Evolutionary conservation across 2,113 vertebrate species (phyloP).

Genomic region (Galeopterus variegatus): DNA sequence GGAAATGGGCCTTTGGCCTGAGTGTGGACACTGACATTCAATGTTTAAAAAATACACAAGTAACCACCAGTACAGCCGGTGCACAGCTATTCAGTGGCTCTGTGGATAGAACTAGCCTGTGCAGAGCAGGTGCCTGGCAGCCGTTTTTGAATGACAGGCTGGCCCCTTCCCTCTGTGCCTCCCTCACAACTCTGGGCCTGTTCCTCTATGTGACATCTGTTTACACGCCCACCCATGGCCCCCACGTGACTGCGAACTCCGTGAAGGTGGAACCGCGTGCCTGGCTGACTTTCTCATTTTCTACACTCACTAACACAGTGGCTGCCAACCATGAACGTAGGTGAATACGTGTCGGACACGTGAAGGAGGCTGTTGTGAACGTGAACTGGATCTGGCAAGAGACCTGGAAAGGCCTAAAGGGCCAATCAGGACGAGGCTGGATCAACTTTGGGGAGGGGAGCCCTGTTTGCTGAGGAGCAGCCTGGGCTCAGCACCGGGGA

Average conservation of each 20-base stretch:
- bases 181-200: fast-evolving
- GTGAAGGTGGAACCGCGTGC: too few species aligned
- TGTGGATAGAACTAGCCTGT: fast-evolving
- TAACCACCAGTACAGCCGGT: fast-evolving
- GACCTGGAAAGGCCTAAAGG: not conserved
- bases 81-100: fast-evolving
- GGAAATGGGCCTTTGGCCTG: not conserved
- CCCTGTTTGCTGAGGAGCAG: fast-evolving
- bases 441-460: fast-evolving
- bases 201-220: fast-evolving
- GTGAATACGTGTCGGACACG: fast-evolving
- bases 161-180: not conserved
- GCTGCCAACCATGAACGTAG: fast-evolving
- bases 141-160: not conserved
- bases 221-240: fast-evolving
- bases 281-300: fast-evolving
- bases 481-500: conserved; percentile 67
- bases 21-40: not conserved
- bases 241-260: fast-evolving
- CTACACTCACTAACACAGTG: fast-evolving
- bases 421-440: fast-evolving
- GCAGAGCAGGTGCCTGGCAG: fast-evolving
- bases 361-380: fast-evolving
- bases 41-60: not conserved
- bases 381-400: not conserved